Conservation (phyloP, 1,140 invertebrate genomes). For the Telenomus remus region DNA sequence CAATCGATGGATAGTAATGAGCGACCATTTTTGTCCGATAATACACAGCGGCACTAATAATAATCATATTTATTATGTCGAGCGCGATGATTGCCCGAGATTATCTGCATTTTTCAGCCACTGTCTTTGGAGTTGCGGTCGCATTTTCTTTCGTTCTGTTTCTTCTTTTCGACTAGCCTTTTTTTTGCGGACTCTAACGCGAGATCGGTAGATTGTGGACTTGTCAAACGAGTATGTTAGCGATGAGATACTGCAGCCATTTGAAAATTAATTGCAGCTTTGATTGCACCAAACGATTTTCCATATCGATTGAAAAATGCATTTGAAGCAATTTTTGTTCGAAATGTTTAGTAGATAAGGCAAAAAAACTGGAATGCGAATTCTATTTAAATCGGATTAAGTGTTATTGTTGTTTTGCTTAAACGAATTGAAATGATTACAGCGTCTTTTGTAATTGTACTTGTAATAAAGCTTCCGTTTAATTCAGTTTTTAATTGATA, state of each 20-base stretch:
- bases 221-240: constrained; percentile 1
- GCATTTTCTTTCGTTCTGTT: neutral
- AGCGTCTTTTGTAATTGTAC: neutral
- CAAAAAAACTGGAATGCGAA: no score
- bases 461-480: neutral
- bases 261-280: neutral
- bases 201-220: neutral
- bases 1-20: constrained; percentile 12
- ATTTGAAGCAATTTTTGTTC: no score
- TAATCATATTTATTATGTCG: constrained; percentile 22
- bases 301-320: no score
- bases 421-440: no score
- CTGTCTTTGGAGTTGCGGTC: neutral
- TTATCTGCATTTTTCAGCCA: constrained; percentile 1
- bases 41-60: constrained; percentile 13
- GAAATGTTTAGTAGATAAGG: no score
- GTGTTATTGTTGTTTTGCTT: no score
- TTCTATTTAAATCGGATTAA: no score
- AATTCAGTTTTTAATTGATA: constrained; percentile 3
- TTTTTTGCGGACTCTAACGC: no score
- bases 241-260: neutral
- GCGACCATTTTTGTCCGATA: constrained; percentile 23
- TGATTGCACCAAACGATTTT: neutral
- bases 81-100: constrained; percentile 12
- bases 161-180: no score